Percentiles rank a stretch among this genome's conserved stretches.
Conservation (phyloP, 1,140 invertebrate species). For the Hetaerina americana region DNA sequence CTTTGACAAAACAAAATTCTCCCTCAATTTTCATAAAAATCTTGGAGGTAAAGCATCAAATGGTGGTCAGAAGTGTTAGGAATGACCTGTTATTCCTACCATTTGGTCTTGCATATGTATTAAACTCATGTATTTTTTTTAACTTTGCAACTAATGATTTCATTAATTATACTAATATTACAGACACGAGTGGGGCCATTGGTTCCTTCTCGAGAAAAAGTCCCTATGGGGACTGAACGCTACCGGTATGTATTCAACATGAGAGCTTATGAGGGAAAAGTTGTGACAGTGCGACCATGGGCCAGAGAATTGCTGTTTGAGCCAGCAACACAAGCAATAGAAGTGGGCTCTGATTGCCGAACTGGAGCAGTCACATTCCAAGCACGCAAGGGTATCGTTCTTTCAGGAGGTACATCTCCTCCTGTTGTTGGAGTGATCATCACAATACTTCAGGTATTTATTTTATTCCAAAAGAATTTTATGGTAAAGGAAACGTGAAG, state of each 20-base stretch:
- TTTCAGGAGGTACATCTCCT: neutral
- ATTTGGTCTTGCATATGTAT: no score
- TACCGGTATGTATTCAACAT: neutral
- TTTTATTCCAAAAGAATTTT: no score
- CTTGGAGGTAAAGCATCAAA: no score
- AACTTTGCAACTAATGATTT: no score
- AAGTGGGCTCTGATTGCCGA: neutral
- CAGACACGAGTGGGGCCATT: neutral
- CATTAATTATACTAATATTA: no score
- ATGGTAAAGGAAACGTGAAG: no score
- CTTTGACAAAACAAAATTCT: no score
- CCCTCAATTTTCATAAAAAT: no score
- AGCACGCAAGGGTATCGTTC: neutral
- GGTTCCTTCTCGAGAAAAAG: neutral
- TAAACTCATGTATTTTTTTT: no score
- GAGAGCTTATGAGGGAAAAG: neutral
- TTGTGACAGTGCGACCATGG: neutral
- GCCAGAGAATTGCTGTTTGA: neutral
- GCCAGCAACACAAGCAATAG: neutral
- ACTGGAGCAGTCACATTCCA: neutral
- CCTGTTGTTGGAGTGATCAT: neutral
- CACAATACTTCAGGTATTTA: neutral
- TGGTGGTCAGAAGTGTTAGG: no score
- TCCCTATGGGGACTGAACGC: neutral
- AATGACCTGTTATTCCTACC: no score